A percentile compares a stretch with the other conserved stretches of the same genome.
These are phyloP conservation scores for Ceratosolen fusciceps DNA, from an alignment of 1,140 invertebrate species.

Conservation along the genomic window DNA sequence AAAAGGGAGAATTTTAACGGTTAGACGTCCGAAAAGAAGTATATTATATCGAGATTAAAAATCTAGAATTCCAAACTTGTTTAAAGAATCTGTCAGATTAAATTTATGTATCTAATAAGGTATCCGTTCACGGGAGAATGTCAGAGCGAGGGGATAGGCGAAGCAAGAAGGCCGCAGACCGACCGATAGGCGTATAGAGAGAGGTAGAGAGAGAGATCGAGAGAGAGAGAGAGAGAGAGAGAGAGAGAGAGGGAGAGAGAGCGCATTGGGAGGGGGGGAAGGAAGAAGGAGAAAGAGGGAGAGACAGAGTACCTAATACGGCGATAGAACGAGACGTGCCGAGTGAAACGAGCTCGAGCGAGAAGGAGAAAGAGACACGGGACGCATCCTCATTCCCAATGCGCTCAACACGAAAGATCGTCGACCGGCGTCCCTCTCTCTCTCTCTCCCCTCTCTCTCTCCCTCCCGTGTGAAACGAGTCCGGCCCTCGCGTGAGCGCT, in stretches of 20 bases:
- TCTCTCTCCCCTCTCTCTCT: neutral
- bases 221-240: neutral
- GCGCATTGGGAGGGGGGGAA: neutral
- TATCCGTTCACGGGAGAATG: slow-evolving; percentile 10
- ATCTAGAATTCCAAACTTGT: neutral
- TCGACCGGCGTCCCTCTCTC: neutral
- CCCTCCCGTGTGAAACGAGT: neutral
- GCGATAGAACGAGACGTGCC: neutral
- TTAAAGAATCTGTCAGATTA: neutral
- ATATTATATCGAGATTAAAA: neutral
- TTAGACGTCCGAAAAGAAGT: neutral
- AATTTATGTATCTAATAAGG: slow-evolving; percentile 12
- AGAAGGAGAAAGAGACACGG: neutral
- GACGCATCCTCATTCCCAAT: slow-evolving; percentile 8
- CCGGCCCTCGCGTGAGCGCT: neutral
- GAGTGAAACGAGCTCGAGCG: slow-evolving; percentile 7
- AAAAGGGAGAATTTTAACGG: neutral
- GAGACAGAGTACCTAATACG: slow-evolving; percentile 15
- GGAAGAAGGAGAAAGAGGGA: neutral
- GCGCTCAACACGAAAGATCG: slow-evolving; percentile 7
- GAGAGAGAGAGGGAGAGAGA: too few relatives aligned
- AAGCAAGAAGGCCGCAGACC: slow-evolving; percentile 1
- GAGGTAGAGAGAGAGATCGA: slow-evolving; percentile 13
- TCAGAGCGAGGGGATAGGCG: neutral
- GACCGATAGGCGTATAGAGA: too few relatives aligned